These are phyloP conservation scores for Sebastiscus tertius DNA, from an alignment of 2,797 vertebrate species.

Conservation along the genomic window DNA sequence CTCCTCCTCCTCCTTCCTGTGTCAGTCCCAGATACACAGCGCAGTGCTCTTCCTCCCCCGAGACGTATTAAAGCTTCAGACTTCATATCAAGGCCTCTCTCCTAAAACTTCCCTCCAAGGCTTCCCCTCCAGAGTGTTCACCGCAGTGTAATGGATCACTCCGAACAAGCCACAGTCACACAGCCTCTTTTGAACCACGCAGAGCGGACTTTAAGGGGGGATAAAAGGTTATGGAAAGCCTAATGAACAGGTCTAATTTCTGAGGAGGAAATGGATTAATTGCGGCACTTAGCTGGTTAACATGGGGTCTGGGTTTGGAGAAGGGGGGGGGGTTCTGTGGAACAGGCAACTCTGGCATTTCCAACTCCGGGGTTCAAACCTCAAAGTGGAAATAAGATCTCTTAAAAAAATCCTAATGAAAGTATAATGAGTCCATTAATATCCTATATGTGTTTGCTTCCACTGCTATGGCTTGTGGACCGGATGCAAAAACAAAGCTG, in stretches of 20 bases:
- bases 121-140: slow-evolving; percentile 19
- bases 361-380: slow-evolving; percentile 24
- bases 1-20: not conserved
- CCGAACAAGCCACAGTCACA: slow-evolving; percentile 23
- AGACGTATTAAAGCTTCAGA: slow-evolving; percentile 38
- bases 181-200: slow-evolving; percentile 28
- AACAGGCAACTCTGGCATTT: slow-evolving; percentile 22
- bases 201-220: slow-evolving; percentile 11
- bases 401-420: slow-evolving; percentile 26
- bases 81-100: slow-evolving; percentile 45
- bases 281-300: slow-evolving; percentile 50
- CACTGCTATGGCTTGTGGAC: not conserved
- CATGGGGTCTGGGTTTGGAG: slow-evolving; percentile 4
- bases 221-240: slow-evolving; percentile 28
- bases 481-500: not conserved
- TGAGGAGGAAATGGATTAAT: slow-evolving; percentile 67
- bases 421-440: slow-evolving; percentile 43
- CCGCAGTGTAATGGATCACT: slow-evolving; percentile 40
- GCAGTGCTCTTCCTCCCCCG: not conserved
- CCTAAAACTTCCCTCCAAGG: slow-evolving; percentile 17
- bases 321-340: not conserved
- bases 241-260: slow-evolving; percentile 56
- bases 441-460: slow-evolving; percentile 16
- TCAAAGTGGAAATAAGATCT: slow-evolving; percentile 40
- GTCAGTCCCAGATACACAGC: not conserved